Conservation (phyloP, 2,113 vertebrate species). For the Lichenostomus cassidix region DNA sequence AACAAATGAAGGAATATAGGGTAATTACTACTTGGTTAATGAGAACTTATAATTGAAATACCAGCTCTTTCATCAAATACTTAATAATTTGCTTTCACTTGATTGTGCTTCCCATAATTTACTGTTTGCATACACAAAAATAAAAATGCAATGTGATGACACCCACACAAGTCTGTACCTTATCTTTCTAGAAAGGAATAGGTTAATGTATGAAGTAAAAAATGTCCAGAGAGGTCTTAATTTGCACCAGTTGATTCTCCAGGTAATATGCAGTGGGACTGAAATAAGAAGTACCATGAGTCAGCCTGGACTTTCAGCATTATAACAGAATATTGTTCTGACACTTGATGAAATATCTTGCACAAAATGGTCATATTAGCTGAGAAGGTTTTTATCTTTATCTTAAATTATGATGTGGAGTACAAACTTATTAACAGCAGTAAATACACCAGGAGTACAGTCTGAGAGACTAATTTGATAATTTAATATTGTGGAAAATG, state of each 20-base stretch:
- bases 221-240: neutral
- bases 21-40: neutral
- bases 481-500: neutral
- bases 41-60: neutral
- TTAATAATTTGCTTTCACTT: neutral
- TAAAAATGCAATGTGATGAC: neutral
- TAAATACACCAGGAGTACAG: neutral
- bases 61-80: neutral
- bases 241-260: neutral
- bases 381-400: neutral
- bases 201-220: neutral
- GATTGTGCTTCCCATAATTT: neutral
- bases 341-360: neutral
- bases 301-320: neutral
- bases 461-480: neutral
- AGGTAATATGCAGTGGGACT: neutral
- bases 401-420: neutral
- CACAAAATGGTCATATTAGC: neutral
- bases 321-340: neutral
- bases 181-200: neutral
- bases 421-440: neutral
- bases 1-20: neutral
- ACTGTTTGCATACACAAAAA: neutral
- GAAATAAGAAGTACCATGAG: neutral
- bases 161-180: neutral